Conservation (phyloP, 2,888 invertebrate species). For the Rhingia campestris region DNA sequence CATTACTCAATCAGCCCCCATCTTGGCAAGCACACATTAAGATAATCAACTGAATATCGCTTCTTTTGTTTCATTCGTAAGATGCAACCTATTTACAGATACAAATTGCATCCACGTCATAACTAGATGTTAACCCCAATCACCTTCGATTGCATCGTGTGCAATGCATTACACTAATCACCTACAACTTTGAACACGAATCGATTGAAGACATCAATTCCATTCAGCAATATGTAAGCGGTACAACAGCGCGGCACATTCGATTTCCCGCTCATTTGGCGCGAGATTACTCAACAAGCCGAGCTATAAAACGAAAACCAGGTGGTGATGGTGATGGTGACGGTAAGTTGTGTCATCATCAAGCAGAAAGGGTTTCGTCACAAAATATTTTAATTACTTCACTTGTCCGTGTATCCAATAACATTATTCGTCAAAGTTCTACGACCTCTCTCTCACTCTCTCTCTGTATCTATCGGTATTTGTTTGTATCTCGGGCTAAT, state of each 20-base stretch:
- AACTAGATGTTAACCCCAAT: not conserved
- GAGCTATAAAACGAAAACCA: constrained; percentile 33
- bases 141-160: not conserved
- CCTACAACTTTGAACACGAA: constrained; percentile 26
- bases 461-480: too few relatives aligned
- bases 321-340: not conserved
- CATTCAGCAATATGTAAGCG: constrained; percentile 1
- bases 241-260: not conserved
- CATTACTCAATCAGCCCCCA: too few relatives aligned
- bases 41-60: too few relatives aligned
- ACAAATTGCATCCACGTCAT: not conserved
- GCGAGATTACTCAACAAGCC: constrained; percentile 27
- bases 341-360: constrained; percentile 2
- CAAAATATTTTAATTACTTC: constrained; percentile 45
- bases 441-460: constrained; percentile 40
- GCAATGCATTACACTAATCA: constrained; percentile 42
- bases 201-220: constrained; percentile 41
- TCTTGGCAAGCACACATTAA: too few relatives aligned
- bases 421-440: constrained; percentile 51
- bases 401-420: constrained; percentile 65
- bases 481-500: constrained; percentile 20
- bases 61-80: too few relatives aligned
- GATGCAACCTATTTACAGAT: too few relatives aligned
- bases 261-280: constrained; percentile 9
- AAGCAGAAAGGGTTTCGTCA: constrained; percentile 53